phyloP scores from a whole-genome alignment of 2,797 vertebrate species.

The Gobionotothen gibberifrons region DNA sequence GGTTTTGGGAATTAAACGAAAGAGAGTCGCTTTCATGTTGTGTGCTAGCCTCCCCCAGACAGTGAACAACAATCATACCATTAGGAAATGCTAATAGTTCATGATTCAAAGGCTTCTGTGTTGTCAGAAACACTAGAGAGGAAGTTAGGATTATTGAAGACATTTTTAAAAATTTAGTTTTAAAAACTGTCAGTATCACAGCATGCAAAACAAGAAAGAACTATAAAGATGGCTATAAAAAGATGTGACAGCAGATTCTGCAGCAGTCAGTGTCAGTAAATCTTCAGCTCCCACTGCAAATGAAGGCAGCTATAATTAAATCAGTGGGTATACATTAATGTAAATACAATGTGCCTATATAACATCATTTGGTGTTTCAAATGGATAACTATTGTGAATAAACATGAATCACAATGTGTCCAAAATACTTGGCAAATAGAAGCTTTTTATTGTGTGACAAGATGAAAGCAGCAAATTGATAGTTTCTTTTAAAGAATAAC shows the following conservation, averaged over 20 bases:
- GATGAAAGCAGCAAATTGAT: background rate
- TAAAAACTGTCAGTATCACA: background rate
- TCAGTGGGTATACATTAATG: background rate
- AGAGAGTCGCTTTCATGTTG: background rate
- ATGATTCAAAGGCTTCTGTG: background rate
- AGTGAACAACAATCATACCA: background rate
- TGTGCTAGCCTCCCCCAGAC: background rate
- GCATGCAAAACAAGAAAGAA: background rate
- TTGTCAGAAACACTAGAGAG: background rate
- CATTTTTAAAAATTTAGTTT: background rate
- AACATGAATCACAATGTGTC: background rate
- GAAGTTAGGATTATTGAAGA: background rate
- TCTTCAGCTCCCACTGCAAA: background rate
- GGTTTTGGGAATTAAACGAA: conserved; percentile 11
- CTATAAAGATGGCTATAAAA: background rate
- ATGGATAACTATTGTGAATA: background rate
- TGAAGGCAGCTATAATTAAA: background rate
- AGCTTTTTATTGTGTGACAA: background rate
- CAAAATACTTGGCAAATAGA: background rate
- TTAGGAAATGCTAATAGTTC: background rate
- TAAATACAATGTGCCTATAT: background rate
- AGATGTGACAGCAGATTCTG: background rate
- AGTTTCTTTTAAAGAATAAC: conserved; percentile 8
- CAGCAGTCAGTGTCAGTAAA: conserved; percentile 2
- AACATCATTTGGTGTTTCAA: background rate